These are phyloP conservation scores for Venusia cambrica DNA, from an alignment of 2,888 invertebrate species.

Conservation along the genomic window DNA sequence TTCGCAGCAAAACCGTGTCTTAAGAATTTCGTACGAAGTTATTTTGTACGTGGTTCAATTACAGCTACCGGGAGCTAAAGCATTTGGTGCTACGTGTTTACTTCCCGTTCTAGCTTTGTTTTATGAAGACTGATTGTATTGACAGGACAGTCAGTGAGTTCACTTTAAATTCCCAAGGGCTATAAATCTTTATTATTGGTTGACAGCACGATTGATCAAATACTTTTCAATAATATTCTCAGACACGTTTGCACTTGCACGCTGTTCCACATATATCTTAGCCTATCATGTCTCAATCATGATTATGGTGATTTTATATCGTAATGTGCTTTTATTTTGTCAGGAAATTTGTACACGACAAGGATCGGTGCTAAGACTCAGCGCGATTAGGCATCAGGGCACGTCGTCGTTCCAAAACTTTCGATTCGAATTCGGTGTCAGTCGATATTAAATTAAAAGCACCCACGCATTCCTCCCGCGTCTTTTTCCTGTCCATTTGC, in stretches of 20 bases:
- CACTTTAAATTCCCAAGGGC: slow-evolving; percentile 1
- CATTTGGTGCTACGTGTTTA: slow-evolving; percentile 34
- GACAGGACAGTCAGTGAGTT: background rate
- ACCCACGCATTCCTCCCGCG: slow-evolving; percentile 78
- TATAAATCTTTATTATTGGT: too few species aligned
- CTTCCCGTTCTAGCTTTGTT: slow-evolving; percentile 30
- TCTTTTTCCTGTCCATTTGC: slow-evolving; percentile 81
- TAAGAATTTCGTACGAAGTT: slow-evolving; percentile 54
- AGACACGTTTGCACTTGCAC: too few species aligned
- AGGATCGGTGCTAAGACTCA: too few species aligned
- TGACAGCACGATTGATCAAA: too few species aligned
- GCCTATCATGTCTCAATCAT: too few species aligned
- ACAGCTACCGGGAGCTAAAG: slow-evolving; percentile 40
- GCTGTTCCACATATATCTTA: too few species aligned
- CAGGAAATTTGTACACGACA: slow-evolving; percentile 63
- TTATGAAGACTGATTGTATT: slow-evolving; percentile 22
- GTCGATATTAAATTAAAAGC: slow-evolving; percentile 80
- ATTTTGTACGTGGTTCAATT: slow-evolving; percentile 59
- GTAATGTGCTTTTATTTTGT: too few species aligned
- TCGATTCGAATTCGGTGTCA: slow-evolving; percentile 79
- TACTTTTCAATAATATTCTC: too few species aligned
- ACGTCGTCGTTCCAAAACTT: slow-evolving; percentile 73
- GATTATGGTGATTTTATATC: too few species aligned
- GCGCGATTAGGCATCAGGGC: slow-evolving; percentile 64
- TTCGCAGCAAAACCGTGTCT: slow-evolving; percentile 51